Evolutionary conservation across 2,888 invertebrate genomes (phyloP).

Genomic region (Parasteatoda lunata): DNA sequence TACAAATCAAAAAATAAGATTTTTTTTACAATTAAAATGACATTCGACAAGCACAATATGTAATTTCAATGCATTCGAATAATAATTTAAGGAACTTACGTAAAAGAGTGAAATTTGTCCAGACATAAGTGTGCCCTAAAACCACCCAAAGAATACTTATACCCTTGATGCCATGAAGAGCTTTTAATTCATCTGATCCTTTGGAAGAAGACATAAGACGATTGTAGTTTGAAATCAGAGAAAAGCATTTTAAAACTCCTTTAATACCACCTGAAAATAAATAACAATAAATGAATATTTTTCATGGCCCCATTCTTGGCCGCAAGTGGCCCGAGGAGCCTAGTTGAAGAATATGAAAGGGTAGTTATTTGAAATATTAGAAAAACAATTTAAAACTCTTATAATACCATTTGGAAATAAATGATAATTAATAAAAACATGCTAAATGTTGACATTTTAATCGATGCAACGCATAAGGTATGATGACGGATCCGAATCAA

Average conservation of each 20-base stretch:
- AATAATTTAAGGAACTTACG: slow-evolving; percentile 13
- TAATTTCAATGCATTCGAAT: neutral
- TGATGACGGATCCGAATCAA: too few species aligned
- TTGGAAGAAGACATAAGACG: slow-evolving; percentile 50
- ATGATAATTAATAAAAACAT: neutral
- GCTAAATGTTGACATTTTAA: too few species aligned
- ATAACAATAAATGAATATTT: too few species aligned
- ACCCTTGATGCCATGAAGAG: slow-evolving; percentile 48
- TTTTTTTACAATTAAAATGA: too few species aligned
- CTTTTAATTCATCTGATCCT: slow-evolving; percentile 56
- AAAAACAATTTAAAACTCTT: slow-evolving; percentile 34
- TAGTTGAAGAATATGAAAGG: slow-evolving; percentile 43
- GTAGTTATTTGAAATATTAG: slow-evolving; percentile 14
- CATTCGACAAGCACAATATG: too few species aligned
- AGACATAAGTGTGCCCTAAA: slow-evolving; percentile 51
- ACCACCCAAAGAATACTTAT: slow-evolving; percentile 47
- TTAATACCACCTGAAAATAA: slow-evolving; percentile 9
- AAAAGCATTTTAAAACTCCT: slow-evolving; percentile 36
- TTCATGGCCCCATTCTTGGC: too few species aligned
- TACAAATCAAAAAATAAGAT: too few species aligned
- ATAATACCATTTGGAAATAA: slow-evolving; percentile 1
- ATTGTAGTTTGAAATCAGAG: slow-evolving; percentile 22
- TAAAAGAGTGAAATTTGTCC: slow-evolving; percentile 42
- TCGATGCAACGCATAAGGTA: too few species aligned
- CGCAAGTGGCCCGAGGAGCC: neutral